Evolutionary conservation across 2,888 invertebrate species (phyloP), one percentile per base, ranked within the genome.

Genomic region (Crocallis elinguaria): DNA sequence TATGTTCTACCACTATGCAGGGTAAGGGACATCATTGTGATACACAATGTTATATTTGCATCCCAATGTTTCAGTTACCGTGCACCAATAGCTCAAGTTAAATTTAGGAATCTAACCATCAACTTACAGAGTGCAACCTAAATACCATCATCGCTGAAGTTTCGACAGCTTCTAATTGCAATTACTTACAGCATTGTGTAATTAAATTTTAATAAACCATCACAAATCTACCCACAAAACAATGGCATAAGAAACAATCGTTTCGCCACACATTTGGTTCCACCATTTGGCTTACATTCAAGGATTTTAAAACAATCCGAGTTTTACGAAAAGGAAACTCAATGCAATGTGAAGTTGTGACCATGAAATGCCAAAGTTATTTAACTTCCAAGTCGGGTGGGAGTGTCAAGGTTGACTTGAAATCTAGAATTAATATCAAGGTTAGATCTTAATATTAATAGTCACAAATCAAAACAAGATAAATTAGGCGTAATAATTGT

Each of bases 211-310:
- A 37, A 25, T 1, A 30, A 0, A 23, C 9, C 14, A 36, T 49
- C 2, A 35, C 42, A 36, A 27, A 35, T 49, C 14, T 7, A 5
- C 7, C 12, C 7, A 8, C 1, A 36, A 30, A 17, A 49, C 42
- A 49, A 49, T 49, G 37, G 3, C 9, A 9, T 0, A 12, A n/a
- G 13, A 37, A 36, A 49, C 49, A 49, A 49, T 43, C 21, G 49
- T 16, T 16, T 49, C 7, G 6, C 1, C 17, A 21, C 23, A 14
- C 30, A 29, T 12, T 49, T 30, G 9, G 49, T 49, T 49, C 23
- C 35, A 29, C 21, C 9, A 8, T 49, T 43, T 17, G 4, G 37
- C 11, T 16, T n/a, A n/a, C n/a, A 30, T 32, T 49, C 49, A 49
- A 49, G 49, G 49, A 43, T 49, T 12, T n/a, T 27, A 0, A 0